Evolutionary conservation across 2,888 invertebrate genomes (phyloP), one percentile per base, ranked within the genome.

Genomic region (Tipula vernalis): DNA sequence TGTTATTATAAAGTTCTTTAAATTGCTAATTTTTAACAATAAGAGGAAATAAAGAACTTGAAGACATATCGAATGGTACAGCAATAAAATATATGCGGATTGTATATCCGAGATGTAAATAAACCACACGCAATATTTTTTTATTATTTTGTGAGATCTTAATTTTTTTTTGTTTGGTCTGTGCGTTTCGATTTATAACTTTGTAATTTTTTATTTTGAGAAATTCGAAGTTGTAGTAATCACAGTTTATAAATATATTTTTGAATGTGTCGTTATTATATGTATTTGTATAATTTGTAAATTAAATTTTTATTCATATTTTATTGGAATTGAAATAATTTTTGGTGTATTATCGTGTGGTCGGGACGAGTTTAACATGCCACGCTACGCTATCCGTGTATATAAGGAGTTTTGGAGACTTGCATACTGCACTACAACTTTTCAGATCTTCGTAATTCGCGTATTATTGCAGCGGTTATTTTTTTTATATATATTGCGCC

Each of bases 231-330:
- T 15, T 51, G 51, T 44, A 44, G 44, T 44, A 44, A 44, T 44
- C 44, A 44, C 44, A 10, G 44, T 6, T 3, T 44, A 41, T 41
- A 41, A 8, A 41, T 41, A 51, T 51, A 51, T 51, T 51, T 51
- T 51, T 51, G 51, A 51, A 15, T 51, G 51, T 51, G 51, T 15
- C 51, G 51, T 51, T 51, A 51, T 51, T 28, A 71, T 71, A n/a
- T n/a, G n/a, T n/a, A 71, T 71, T 71, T 71, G 71, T 71, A 71
- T 71, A 71, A 71, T 71, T 71, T 71, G 71, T 71, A 71, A 71
- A 71, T 71, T 71, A 28, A 71, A 15, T 44, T 44, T 44, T 44
- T 51, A 28, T 28, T 28, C 28, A 1, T 28, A 28, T 28, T 71
- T 71, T 71, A 71, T 71, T 71, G 71, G 28, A 71, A 71, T 71